A percentile compares a stretch with the other conserved stretches of the same genome.
phyloP scores from a whole-genome alignment of 2,888 invertebrate genomes.

The Sicus ferrugineus region DNA sequence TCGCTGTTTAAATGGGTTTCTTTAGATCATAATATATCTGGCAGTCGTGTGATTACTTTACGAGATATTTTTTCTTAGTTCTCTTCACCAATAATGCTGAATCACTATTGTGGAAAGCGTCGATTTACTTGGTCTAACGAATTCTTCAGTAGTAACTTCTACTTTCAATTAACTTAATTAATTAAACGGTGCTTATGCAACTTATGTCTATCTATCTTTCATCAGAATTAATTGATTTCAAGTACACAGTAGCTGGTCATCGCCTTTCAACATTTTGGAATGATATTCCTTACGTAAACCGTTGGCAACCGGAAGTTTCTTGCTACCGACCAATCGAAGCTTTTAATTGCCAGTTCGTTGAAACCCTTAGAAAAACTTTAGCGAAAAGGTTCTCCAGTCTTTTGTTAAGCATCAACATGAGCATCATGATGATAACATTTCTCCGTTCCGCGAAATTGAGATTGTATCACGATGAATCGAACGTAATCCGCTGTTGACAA shows the following conservation, averaged over 20 bases:
- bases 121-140: too few relatives aligned
- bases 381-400: conserved; percentile 19
- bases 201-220: too few relatives aligned
- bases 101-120: too few relatives aligned
- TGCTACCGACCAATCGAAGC: not conserved
- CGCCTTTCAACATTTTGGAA: not conserved
- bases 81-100: too few relatives aligned
- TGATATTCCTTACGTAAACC: conserved; percentile 20
- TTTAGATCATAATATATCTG: too few relatives aligned
- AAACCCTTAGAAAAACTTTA: not conserved
- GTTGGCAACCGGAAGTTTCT: conserved; percentile 14
- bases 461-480: conserved; percentile 45
- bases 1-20: too few relatives aligned
- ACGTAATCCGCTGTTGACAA: conserved; percentile 59
- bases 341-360: conserved; percentile 15
- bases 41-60: too few relatives aligned
- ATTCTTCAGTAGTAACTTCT: too few relatives aligned
- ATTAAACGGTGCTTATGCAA: too few relatives aligned
- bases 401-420: conserved; percentile 4
- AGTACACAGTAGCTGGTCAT: not conserved
- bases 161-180: too few relatives aligned
- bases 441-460: conserved; percentile 14
- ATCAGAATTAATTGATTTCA: conserved; percentile 29
- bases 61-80: too few relatives aligned
- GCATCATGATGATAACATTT: conserved; percentile 22